These are phyloP conservation scores for Ancistrus triradiatus DNA, from an alignment of 2,113 vertebrate genomes.

Conservation along the genomic window DNA sequence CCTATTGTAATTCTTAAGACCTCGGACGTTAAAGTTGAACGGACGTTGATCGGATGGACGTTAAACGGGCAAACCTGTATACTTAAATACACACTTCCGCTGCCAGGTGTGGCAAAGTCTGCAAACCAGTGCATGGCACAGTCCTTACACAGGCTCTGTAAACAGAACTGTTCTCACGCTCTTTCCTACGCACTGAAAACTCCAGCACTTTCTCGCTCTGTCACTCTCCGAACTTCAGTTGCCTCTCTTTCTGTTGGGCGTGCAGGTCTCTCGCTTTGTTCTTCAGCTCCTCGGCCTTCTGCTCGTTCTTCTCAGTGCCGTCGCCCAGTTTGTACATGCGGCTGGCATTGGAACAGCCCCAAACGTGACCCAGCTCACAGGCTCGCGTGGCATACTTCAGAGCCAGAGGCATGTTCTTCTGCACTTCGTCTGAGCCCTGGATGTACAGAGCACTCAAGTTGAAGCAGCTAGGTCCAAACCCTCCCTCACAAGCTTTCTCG, in stretches of 20 bases:
- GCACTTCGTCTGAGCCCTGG: conserved; percentile 71
- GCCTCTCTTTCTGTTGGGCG: conserved; percentile 68
- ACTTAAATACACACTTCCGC: no score
- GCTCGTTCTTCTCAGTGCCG: conserved; percentile 76
- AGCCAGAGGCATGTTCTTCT: conserved; percentile 79
- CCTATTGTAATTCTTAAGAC: no score
- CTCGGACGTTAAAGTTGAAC: no score
- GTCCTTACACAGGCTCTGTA: background rate
- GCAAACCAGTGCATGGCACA: no score
- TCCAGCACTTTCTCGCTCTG: conserved; percentile 37
- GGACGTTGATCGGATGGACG: no score
- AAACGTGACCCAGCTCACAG: conserved; percentile 87
- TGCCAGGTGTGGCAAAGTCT: no score
- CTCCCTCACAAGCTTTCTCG: conserved; percentile 77
- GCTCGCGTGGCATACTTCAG: conserved; percentile 79
- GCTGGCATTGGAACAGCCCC: conserved; percentile 92
- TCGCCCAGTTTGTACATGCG: conserved; percentile 94
- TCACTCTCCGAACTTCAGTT: conserved; percentile 67
- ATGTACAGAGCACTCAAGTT: conserved; percentile 86
- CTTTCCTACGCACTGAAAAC: background rate
- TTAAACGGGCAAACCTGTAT: no score
- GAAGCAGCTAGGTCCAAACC: conserved; percentile 86
- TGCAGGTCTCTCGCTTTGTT: conserved; percentile 79
- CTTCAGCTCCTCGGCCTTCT: conserved; percentile 85
- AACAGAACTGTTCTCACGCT: background rate